A percentile compares a stretch with the other conserved stretches of the same genome.
Conservation (phyloP, 2,797 vertebrate genomes). For the Sphenopsis melanotis region DNA sequence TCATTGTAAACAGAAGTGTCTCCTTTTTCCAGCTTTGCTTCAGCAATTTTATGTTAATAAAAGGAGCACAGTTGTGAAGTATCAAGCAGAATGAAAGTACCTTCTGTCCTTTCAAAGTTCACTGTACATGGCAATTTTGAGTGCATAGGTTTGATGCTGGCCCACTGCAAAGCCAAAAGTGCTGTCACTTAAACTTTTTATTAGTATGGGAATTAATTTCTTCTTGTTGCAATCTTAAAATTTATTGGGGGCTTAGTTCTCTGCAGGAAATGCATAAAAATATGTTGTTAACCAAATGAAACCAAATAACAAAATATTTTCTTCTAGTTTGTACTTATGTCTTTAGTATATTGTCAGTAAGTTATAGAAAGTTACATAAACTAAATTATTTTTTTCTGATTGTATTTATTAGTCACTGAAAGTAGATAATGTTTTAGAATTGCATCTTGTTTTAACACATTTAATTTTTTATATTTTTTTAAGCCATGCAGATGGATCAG, state of each 20-base stretch:
- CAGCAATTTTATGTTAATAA: not conserved
- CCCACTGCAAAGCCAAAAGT: not conserved
- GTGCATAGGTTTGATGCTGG: not conserved
- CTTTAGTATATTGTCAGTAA: not conserved
- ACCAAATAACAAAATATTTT: not conserved
- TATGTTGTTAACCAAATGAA: not conserved
- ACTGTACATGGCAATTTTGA: not conserved
- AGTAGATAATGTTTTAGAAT: slow-evolving; percentile 2
- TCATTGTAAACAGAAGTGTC: not conserved
- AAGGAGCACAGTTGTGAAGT: not conserved
- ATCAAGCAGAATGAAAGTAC: not conserved
- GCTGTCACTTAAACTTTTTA: not conserved
- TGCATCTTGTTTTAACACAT: slow-evolving; percentile 53
- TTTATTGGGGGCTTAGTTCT: not conserved
- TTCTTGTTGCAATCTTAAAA: not conserved
- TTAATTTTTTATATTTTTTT: slow-evolving; percentile 64
- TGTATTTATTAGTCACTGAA: not conserved
- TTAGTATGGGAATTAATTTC: not conserved
- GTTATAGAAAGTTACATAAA: not conserved
- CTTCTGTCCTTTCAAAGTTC: not conserved
- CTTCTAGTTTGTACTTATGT: not conserved
- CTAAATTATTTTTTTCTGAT: not conserved
- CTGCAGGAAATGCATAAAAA: not conserved
- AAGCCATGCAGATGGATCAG: slow-evolving; percentile 96
- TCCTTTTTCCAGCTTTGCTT: not conserved